Evolutionary conservation across 2,888 invertebrate species (phyloP), one percentile per base, ranked within the genome.

Genomic region (Timandra comae): DNA sequence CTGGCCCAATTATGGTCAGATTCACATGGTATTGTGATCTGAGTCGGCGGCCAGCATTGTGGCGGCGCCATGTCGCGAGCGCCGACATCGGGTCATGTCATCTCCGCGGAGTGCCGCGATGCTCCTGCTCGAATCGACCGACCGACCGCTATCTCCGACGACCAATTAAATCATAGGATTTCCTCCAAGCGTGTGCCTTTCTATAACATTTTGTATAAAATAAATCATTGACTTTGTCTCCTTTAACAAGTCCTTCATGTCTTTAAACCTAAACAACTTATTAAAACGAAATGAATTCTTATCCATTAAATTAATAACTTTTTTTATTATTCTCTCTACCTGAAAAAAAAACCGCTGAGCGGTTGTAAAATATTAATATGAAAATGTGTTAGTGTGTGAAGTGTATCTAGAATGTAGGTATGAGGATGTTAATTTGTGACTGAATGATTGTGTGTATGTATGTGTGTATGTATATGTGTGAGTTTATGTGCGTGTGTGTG

Each of bases 171-270:
- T 79, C 76, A 74, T 78, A 71, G 80, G 81, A 77, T 82, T 81
- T 79, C 85, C 77, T 84, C 85, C 84, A 69, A 77, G 75, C 68
- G 43, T 43, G 48, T 75, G 79, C 79, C 74, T 79, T 82, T 85
- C 85, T 85, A 85, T 85, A 85, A 85, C 80, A 85, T 85, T 80
- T 77, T 64, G 74, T 68, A 76, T 69, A 82, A 82, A 67, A 78
- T 77, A 73, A 80, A 79, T 75, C 52, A 24, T 24, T 11, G 10
- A 46, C 46, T 35, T 40, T 35, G 43, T 50, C 47, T 48, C 41
- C 49, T 44, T 49, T 45, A 59, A 63, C 57, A 65, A 64, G 62
- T 54, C 46, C 61, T 43, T 64, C 58, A 49, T 58, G 57, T 48
- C 41, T 41, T 55, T 63, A 63, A 64, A 60, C 65, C 63, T 70